Base-by-base conservation (phyloP, 2,888 invertebrate genomes). In the Polyploca ridens region DNA sequence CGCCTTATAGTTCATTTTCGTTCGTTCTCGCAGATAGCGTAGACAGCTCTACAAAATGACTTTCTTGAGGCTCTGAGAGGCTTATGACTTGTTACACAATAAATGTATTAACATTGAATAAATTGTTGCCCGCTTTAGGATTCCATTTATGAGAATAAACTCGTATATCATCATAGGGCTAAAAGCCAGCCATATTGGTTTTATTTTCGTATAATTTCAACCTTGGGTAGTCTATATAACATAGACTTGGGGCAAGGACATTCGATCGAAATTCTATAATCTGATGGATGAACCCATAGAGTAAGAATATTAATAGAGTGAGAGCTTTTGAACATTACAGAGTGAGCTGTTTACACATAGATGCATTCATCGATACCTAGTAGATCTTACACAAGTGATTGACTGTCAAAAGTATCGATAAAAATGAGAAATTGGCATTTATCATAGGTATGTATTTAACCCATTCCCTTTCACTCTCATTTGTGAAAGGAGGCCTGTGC, bases 211-310 rank as follows among this genome's bases (percentile, higher is more conserved):
- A 7, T 54, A 54, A 13, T 19, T 54, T 16, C 10, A 54, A 54
- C 54, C 54, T 54, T 54, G 8, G 19, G 14, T 14, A 16, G 49
- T 1, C 19, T 10, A 54, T 10, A 10, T 54, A 54, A 54, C 54
- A 16, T 49, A 16, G n/a, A 46, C 46, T n/a, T 16, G 16, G 0
- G 8, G 49, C 16, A 16, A 54, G 19, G 54, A 54, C 54, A 3
- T 54, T 19, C 54, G 54, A 19, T 10, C 54, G 54, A 54, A 54
- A 54, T 54, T 19, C 54, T 54, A 19, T 54, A 54, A 54, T 16
- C 54, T 54, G 19, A 19, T 19, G 19, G 27, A n/a, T 54, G 8
- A 10, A 1, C 1, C 27, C 27, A 27, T 27, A 27, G 27, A 27
- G 27, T 27, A 27, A 27, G 27, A 27, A n/a, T n/a, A n/a, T n/a